These are phyloP conservation scores for Hypomecis punctinalis DNA, from an alignment of 2,888 invertebrate species.

Conservation along the genomic window DNA sequence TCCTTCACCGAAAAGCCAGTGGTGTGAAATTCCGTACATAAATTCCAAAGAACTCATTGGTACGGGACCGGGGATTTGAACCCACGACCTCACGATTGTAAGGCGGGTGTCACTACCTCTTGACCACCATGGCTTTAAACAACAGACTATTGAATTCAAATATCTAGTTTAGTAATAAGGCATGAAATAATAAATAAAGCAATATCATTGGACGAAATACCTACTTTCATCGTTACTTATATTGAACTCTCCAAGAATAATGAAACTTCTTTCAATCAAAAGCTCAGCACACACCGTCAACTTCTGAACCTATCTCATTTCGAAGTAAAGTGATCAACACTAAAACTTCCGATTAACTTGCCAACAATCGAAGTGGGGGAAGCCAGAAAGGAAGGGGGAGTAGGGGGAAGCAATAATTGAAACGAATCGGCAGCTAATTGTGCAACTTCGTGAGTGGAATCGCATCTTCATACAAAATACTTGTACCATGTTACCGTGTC, in stretches of 20 bases:
- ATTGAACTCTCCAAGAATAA: background rate
- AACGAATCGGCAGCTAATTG: constrained; percentile 36
- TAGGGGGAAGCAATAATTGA: constrained; percentile 25
- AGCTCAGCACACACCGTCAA: background rate
- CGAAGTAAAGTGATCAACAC: constrained; percentile 20
- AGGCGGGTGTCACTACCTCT: too few species aligned
- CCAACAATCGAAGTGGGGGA: background rate
- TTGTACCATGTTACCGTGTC: background rate
- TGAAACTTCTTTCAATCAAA: constrained; percentile 7
- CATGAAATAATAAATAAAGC: too few species aligned
- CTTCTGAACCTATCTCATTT: constrained; percentile 3
- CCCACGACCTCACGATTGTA: too few species aligned
- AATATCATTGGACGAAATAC: background rate
- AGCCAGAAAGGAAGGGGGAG: background rate
- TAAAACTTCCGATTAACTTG: constrained; percentile 13
- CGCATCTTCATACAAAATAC: constrained; percentile 4
- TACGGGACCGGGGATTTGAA: too few species aligned
- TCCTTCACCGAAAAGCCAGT: too few species aligned
- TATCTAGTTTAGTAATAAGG: too few species aligned
- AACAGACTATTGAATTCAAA: too few species aligned
- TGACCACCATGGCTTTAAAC: too few species aligned
- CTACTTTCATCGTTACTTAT: background rate
- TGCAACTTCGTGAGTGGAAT: constrained; percentile 29
- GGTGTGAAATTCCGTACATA: too few species aligned
- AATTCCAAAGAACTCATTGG: too few species aligned